Conservation (phyloP, 2,797 vertebrate genomes). For the Pipistrellus nathusii region DNA sequence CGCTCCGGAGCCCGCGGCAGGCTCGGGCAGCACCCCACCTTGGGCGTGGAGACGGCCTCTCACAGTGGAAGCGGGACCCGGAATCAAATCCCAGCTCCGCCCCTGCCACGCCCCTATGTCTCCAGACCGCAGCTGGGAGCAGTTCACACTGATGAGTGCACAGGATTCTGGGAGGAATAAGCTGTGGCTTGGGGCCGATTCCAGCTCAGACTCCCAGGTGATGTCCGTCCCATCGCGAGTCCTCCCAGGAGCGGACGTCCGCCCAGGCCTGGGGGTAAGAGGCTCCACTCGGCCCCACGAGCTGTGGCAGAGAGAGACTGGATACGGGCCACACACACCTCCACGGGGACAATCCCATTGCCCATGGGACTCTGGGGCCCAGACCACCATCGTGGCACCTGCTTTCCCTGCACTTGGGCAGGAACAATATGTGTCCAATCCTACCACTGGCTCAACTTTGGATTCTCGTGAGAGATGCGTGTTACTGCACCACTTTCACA, state of each 20-base stretch:
- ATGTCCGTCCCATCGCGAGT: background rate
- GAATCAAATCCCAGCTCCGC: background rate
- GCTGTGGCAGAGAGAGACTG: background rate
- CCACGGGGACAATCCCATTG: background rate
- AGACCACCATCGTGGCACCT: background rate
- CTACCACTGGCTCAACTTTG: background rate
- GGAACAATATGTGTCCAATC: background rate
- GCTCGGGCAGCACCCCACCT: background rate
- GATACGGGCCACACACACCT: background rate
- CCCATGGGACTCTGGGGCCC: background rate
- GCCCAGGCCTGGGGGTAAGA: background rate
- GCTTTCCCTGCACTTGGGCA: background rate
- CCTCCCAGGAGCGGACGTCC: background rate
- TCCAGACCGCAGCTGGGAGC: background rate
- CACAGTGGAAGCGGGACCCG: accelerated
- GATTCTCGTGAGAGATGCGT: background rate
- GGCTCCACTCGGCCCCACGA: background rate
- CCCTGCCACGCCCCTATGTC: background rate
- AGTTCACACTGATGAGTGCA: accelerated
- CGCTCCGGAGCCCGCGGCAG: accelerated
- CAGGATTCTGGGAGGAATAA: background rate
- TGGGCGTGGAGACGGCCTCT: background rate
- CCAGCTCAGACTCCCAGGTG: background rate
- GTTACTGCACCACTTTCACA: background rate
- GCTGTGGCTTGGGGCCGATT: no score